Evolutionary conservation across 2,797 vertebrate species (phyloP).

Genomic region (Rallus crepitans): DNA sequence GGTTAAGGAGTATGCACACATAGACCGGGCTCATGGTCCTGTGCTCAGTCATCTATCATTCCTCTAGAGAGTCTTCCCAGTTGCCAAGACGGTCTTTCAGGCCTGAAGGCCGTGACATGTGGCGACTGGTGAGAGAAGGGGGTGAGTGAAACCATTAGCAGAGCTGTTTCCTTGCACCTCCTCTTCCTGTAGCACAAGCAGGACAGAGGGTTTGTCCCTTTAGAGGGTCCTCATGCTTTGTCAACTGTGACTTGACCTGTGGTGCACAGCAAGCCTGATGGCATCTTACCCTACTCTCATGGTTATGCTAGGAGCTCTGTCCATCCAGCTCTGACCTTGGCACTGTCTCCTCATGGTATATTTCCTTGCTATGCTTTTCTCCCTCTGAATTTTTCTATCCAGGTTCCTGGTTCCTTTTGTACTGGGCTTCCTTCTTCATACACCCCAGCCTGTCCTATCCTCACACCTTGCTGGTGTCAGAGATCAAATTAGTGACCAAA

Average conservation of each 20-base stretch:
- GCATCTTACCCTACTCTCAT: accelerated
- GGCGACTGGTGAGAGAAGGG: not conserved
- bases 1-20: not conserved
- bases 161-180: not conserved
- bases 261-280: not conserved
- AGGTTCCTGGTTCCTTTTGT: not conserved
- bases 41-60: not conserved
- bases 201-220: not conserved
- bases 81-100: not conserved
- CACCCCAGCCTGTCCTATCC: not conserved
- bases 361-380: not conserved
- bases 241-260: not conserved
- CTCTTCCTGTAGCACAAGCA: not conserved
- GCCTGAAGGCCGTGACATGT: not conserved
- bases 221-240: not conserved
- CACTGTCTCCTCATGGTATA: not conserved
- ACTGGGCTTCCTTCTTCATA: not conserved
- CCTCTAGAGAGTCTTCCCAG: not conserved
- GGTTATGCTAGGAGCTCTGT: not conserved
- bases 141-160: not conserved
- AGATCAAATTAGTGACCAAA: not conserved
- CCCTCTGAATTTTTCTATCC: not conserved
- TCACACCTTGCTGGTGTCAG: not conserved
- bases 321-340: not conserved
- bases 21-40: not conserved